Conservation (phyloP, 2,888 invertebrate genomes). For the Monopis laevigella region DNA sequence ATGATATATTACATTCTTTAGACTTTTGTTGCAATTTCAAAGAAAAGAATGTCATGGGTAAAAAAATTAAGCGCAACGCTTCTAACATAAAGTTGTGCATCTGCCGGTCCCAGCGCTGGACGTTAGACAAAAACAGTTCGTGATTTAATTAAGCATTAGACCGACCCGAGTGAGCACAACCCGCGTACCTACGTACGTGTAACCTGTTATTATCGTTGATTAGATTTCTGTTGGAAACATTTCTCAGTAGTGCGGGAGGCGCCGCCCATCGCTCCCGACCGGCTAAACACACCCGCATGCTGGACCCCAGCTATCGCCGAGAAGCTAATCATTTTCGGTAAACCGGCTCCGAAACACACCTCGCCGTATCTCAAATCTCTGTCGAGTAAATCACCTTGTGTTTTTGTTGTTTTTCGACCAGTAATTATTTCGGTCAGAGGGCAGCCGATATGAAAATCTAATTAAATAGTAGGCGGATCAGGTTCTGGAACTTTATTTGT, state of each 20-base stretch:
- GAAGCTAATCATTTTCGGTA: slow-evolving; percentile 66
- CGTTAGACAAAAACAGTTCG: slow-evolving; percentile 48
- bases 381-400: slow-evolving; percentile 56
- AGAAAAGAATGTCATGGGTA: slow-evolving; percentile 27
- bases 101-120: slow-evolving; percentile 1
- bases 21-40: slow-evolving; percentile 20
- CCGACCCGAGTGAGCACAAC: slow-evolving; percentile 50
- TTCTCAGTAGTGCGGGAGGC: slow-evolving; percentile 60
- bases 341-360: slow-evolving; percentile 59
- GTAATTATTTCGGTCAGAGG: slow-evolving; percentile 67
- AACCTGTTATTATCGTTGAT: slow-evolving; percentile 67
- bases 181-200: slow-evolving; percentile 38
- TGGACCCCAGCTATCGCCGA: slow-evolving; percentile 51
- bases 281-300: slow-evolving; percentile 54
- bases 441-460: slow-evolving; percentile 60
- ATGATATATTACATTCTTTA: slow-evolving; percentile 50
- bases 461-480: slow-evolving; percentile 50
- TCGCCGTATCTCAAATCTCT: slow-evolving; percentile 54
- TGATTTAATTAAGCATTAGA: slow-evolving; percentile 64
- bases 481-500: slow-evolving; percentile 7
- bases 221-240: slow-evolving; percentile 67
- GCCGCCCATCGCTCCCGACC: slow-evolving; percentile 63
- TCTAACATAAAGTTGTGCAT: background rate
- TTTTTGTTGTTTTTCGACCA: slow-evolving; percentile 56
- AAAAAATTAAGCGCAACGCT: slow-evolving; percentile 24